phyloP scores from a whole-genome alignment of 2,797 vertebrate genomes.

The Silurus lanzhouensis region DNA sequence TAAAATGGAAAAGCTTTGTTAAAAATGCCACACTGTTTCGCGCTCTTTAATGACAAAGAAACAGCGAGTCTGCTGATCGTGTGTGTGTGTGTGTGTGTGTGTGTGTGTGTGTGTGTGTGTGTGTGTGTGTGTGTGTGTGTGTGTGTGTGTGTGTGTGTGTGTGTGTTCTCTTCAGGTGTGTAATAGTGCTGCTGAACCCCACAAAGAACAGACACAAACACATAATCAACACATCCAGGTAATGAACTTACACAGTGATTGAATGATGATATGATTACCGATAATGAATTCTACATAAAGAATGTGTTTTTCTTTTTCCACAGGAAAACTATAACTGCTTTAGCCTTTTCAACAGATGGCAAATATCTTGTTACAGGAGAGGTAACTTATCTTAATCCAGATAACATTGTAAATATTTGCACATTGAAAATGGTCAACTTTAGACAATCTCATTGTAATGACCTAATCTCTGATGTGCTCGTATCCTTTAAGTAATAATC shows the following conservation, averaged over 20 bases:
- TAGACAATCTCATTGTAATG: background rate
- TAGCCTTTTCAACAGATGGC: slow-evolving; percentile 93
- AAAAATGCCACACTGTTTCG: background rate
- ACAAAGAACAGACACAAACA: slow-evolving; percentile 89
- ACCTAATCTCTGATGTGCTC: background rate
- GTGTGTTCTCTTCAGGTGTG: slow-evolving; percentile 78
- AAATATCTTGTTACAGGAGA: slow-evolving; percentile 95
- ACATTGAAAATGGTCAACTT: background rate
- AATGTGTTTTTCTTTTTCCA: slow-evolving; percentile 26
- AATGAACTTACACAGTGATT: background rate
- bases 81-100: background rate
- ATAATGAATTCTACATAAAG: background rate
- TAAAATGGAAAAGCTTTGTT: background rate
- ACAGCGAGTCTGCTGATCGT: background rate
- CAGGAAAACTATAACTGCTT: slow-evolving; percentile 92
- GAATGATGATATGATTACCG: background rate
- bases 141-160: background rate
- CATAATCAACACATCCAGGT: slow-evolving; percentile 93
- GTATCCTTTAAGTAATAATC: background rate
- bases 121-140: background rate
- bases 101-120: background rate
- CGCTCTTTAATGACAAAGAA: background rate
- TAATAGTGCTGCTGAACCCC: slow-evolving; percentile 90
- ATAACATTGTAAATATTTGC: background rate
- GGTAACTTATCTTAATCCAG: slow-evolving; percentile 70